Evolutionary conservation across 1,140 invertebrate genomes (phyloP).

Genomic region (Nebria ingens): DNA sequence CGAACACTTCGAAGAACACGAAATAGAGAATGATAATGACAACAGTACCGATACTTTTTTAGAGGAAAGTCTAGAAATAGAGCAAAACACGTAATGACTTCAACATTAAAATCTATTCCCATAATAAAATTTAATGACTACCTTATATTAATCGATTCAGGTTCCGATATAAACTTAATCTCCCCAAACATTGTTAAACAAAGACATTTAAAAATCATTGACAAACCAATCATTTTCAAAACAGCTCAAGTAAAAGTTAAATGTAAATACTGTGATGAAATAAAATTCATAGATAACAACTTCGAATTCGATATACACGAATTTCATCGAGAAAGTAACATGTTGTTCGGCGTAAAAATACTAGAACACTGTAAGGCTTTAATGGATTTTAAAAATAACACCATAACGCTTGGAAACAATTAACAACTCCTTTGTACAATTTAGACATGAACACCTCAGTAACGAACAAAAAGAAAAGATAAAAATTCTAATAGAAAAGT

Average conservation of each 20-base stretch:
- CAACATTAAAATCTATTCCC: not conserved
- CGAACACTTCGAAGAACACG: not conserved
- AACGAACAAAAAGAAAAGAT: not conserved
- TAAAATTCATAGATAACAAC: not conserved
- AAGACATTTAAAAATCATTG: not conserved
- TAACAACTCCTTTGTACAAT: not conserved
- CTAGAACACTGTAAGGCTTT: not conserved
- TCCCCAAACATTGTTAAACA: not conserved
- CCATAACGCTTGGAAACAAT: not conserved
- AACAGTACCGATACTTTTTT: not conserved
- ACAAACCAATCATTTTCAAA: not conserved
- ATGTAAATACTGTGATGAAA: not conserved
- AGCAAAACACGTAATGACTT: not conserved
- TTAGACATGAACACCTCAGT: not conserved
- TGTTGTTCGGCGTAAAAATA: not conserved
- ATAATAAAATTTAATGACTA: not conserved
- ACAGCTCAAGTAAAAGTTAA: not conserved
- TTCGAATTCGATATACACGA: not conserved
- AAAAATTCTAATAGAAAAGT: too few species aligned
- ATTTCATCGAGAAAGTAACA: not conserved
- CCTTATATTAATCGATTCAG: not conserved
- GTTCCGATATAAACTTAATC: not conserved
- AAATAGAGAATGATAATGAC: not conserved
- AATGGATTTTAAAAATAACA: not conserved
- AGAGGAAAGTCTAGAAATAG: not conserved